phyloP scores from a whole-genome alignment of 2,113 vertebrate species.

The Dicrurus megarhynchus region DNA sequence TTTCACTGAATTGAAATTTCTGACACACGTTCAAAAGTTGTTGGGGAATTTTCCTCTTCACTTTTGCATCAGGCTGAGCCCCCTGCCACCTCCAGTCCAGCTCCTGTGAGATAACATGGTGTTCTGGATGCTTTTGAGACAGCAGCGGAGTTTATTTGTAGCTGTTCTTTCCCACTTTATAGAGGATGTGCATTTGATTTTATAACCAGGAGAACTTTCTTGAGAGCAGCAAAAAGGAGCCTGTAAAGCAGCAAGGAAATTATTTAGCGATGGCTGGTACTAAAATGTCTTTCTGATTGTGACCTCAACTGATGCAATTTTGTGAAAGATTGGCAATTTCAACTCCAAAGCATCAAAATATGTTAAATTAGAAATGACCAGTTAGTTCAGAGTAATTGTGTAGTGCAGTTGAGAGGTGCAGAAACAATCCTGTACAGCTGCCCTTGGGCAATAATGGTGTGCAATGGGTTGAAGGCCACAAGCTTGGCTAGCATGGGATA shows the following conservation, averaged over 20 bases:
- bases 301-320: neutral
- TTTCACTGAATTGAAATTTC: neutral
- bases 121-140: neutral
- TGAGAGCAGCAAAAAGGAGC: neutral
- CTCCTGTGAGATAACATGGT: neutral
- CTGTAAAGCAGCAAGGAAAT: neutral
- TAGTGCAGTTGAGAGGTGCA: neutral
- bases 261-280: neutral
- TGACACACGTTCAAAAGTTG: neutral
- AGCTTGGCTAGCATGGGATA: neutral
- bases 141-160: neutral
- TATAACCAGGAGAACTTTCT: neutral
- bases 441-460: neutral
- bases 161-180: neutral
- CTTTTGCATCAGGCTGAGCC: neutral
- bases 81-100: neutral
- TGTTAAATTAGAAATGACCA: neutral
- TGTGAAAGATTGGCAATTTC: neutral
- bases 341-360: neutral
- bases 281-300: neutral
- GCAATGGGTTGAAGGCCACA: neutral
- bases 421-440: neutral
- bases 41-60: neutral
- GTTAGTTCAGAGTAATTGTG: neutral
- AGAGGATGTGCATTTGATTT: neutral